phyloP scores from a whole-genome alignment of 2,797 vertebrate species.

The Sebastes variabilis region DNA sequence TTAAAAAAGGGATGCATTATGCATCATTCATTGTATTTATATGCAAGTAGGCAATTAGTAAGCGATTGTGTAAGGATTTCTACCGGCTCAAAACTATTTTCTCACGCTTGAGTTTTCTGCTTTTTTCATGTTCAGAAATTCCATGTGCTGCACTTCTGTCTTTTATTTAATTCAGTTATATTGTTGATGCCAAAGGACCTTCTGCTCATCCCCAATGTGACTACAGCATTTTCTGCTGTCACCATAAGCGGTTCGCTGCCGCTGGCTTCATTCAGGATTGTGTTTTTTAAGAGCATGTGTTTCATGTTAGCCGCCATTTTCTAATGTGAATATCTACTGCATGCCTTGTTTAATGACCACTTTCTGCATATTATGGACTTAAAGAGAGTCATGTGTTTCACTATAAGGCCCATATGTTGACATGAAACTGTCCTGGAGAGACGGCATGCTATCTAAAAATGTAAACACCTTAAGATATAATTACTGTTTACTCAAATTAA shows the following conservation, averaged over 20 bases:
- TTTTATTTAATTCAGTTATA: slow-evolving; percentile 58
- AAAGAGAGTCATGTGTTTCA: slow-evolving; percentile 36
- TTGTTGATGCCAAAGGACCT: slow-evolving; percentile 30
- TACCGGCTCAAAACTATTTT: not conserved
- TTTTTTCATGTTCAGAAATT: slow-evolving; percentile 7
- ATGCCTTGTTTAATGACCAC: slow-evolving; percentile 69
- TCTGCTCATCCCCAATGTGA: slow-evolving; percentile 30
- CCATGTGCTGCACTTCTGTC: slow-evolving; percentile 30
- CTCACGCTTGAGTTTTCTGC: slow-evolving; percentile 1
- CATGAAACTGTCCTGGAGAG: slow-evolving; percentile 7
- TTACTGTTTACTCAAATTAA: slow-evolving; percentile 43
- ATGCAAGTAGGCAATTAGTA: not conserved
- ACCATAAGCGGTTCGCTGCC: not conserved
- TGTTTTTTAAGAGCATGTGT: slow-evolving; percentile 64
- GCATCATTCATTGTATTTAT: slow-evolving; percentile 25
- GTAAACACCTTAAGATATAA: slow-evolving; percentile 10
- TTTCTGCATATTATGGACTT: slow-evolving; percentile 47
- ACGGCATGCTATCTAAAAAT: slow-evolving; percentile 27
- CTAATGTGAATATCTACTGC: slow-evolving; percentile 56
- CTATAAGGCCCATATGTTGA: not conserved
- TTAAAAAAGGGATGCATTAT: slow-evolving; percentile 10
- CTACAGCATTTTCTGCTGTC: slow-evolving; percentile 27
- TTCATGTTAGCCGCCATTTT: slow-evolving; percentile 69
- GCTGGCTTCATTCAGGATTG: slow-evolving; percentile 46
- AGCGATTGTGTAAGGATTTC: not conserved